phyloP scores from a whole-genome alignment of 2,888 invertebrate species.

The Drosophila acutilabella region DNA sequence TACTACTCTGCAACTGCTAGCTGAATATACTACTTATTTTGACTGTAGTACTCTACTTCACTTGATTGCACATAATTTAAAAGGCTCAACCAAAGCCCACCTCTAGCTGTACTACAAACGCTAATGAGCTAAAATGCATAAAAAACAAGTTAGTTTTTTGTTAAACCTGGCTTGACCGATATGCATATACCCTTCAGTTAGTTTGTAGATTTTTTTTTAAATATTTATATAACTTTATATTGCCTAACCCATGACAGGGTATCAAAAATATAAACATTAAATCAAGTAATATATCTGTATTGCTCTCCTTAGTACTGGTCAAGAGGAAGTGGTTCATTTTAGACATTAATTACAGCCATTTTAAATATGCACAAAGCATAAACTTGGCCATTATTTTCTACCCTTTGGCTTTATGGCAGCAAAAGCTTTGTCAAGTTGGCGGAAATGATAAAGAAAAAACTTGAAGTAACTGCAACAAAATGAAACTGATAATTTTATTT shows the following conservation, averaged over 20 bases:
- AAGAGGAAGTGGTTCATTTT: constrained; percentile 17
- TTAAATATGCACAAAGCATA: constrained; percentile 59
- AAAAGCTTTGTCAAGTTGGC: constrained; percentile 22
- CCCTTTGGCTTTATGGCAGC: constrained; percentile 20
- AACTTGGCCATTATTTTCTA: constrained; percentile 15
- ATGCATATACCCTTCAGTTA: constrained; percentile 2
- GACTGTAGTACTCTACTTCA: constrained; percentile 64
- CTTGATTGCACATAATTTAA: constrained; percentile 67
- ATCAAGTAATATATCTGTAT: constrained; percentile 43
- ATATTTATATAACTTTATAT: too few species aligned
- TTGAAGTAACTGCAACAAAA: not conserved
- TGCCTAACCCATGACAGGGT: not conserved
- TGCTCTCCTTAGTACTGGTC: constrained; percentile 17
- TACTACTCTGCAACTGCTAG: constrained; percentile 6
- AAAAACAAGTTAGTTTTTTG: constrained; percentile 14
- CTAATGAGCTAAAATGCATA: constrained; percentile 60
- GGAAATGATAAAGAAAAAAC: not conserved
- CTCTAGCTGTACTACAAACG: constrained; percentile 30
- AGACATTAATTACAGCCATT: constrained; percentile 16
- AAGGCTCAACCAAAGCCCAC: constrained; percentile 21
- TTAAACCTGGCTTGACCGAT: not conserved
- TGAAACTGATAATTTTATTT: not conserved
- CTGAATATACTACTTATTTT: constrained; percentile 51
- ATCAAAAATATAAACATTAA: constrained; percentile 33
- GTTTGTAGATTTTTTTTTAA: not conserved